Evolutionary conservation across 2,113 vertebrate species (phyloP), one percentile per base, ranked within the genome.

Genomic region (Barnardius zonarius): DNA sequence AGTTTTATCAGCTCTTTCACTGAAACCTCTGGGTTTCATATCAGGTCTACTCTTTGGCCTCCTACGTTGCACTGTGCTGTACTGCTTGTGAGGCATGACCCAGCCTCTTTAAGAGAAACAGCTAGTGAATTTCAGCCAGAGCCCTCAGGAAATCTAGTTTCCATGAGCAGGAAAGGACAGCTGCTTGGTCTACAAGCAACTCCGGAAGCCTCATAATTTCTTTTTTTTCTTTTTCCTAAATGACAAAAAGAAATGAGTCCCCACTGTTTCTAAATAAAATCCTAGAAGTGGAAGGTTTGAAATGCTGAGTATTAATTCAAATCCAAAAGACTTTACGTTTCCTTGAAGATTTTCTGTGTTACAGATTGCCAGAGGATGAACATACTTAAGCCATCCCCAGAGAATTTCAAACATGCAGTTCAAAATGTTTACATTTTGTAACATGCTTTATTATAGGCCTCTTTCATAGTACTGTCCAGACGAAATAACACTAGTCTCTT

Each of bases 41-140:
- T 27, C 28, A 41, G 27, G 7, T 44, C 7, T 33, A 23, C 11
- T 49, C 35, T 15, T 35, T 54, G 59, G 6, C 9, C 48, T 44
- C 24, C 23, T 75, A 1, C 5, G 7, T 30, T 1, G 0, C 4
- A 8, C 16, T 10, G 23, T 18, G 6, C 9, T 61, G 54, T 43
- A 17, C 31, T n/a, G 6, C 17, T 39, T 9, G 14, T 16, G 46
- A 33, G 44, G 15, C 30, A 51, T 13, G 15, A 11, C 20, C 9
- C 59, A 44, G 23, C 0, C 3, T 62, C 27, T 48, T 41, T 1
- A 4, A 39, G 28, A 52, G 64, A 70, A 10, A 30, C 6, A n/a
- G 4, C 5, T 30, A 43, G 9, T 41, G 31, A 64, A 43, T 64
- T 92, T 68, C 43, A 83, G 7, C 6, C 17, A 31, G 28, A 83